Percentiles rank a stretch among this genome's conserved stretches.
Conservation (phyloP, 1,140 invertebrate genomes). For the Drosophila tristis region DNA sequence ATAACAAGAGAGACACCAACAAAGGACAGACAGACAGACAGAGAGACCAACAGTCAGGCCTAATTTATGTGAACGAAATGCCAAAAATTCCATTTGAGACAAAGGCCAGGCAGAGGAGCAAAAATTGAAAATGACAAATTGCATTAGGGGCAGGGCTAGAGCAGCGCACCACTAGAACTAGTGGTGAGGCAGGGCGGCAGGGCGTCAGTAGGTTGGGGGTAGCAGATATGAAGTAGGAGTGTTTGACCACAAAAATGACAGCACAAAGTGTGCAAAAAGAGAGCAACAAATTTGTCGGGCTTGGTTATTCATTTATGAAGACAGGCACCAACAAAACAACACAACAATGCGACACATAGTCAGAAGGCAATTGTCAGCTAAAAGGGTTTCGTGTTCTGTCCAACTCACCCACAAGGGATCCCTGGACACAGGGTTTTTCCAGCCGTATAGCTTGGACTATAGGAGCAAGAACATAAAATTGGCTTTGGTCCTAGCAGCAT, state of each 20-base stretch:
- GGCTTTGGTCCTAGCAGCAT: too few relatives aligned
- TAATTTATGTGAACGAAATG: constrained; percentile 75
- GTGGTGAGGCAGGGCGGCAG: background rate
- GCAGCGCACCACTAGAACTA: background rate
- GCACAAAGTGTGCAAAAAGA: constrained; percentile 63
- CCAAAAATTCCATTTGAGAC: constrained; percentile 74
- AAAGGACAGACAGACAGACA: constrained; percentile 3
- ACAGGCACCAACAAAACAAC: constrained; percentile 54
- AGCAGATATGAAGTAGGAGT: constrained; percentile 1
- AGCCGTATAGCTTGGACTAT: too few relatives aligned
- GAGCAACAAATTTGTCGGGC: constrained; percentile 58
- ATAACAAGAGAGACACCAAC: too few relatives aligned
- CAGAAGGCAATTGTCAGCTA: constrained; percentile 74
- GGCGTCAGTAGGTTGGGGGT: background rate
- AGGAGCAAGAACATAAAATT: too few relatives aligned
- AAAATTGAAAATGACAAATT: constrained; percentile 81
- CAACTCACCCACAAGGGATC: too few relatives aligned
- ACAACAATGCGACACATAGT: constrained; percentile 42
- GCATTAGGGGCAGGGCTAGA: constrained; percentile 52
- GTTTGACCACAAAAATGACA: constrained; percentile 70
- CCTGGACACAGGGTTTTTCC: too few relatives aligned
- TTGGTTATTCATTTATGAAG: constrained; percentile 60
- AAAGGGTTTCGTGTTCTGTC: constrained; percentile 27
- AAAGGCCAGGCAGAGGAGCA: constrained; percentile 42
- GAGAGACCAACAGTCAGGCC: constrained; percentile 12